phyloP scores from a whole-genome alignment of 2,113 vertebrate species.

The Alethe diademata region DNA sequence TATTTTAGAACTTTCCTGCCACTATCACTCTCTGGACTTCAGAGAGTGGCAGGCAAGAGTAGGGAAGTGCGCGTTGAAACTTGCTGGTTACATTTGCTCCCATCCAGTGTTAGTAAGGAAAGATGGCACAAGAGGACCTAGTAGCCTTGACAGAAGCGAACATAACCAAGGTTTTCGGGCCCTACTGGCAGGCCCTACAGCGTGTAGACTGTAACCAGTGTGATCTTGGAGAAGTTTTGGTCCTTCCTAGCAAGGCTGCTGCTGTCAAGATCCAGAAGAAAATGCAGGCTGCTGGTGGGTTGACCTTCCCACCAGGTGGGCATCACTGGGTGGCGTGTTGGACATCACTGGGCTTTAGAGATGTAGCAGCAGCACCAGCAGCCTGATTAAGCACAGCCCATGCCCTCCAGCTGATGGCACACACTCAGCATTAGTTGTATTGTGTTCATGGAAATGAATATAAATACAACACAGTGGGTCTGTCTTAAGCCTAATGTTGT shows the following conservation, averaged over 20 bases:
- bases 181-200: neutral
- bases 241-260: neutral
- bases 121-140: neutral
- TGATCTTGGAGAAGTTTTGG: neutral
- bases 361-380: neutral
- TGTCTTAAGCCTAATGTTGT: constrained; percentile 60
- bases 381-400: fast-evolving
- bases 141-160: neutral
- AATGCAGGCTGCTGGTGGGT: neutral
- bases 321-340: neutral
- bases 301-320: neutral
- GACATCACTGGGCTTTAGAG: neutral
- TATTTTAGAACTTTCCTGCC: neutral
- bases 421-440: neutral
- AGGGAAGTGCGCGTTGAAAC: neutral
- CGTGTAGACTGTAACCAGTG: neutral
- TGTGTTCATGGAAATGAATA: constrained; percentile 25
- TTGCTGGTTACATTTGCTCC: neutral
- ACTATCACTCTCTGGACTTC: neutral
- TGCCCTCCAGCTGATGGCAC: neutral
- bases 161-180: neutral
- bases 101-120: neutral
- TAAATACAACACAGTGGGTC: neutral
- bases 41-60: neutral
- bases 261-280: neutral